Evolutionary conservation across 2,888 invertebrate species (phyloP).

Genomic region (Mycalesis mineus): DNA sequence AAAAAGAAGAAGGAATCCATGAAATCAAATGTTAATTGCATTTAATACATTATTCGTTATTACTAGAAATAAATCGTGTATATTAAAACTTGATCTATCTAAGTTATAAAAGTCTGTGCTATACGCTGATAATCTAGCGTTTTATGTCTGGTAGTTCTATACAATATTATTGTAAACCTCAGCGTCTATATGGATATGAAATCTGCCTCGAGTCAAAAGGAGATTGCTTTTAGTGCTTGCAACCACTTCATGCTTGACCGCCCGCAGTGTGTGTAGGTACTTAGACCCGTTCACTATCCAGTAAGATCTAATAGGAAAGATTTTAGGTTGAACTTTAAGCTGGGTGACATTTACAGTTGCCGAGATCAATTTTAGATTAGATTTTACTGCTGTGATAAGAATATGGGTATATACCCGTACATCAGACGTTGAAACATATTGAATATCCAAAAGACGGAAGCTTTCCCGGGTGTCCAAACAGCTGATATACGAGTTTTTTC

Average conservation of each 20-base stretch:
- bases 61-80: too few species aligned
- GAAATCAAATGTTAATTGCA: too few species aligned
- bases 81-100: too few species aligned
- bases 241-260: neutral
- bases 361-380: conserved; percentile 6
- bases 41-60: too few species aligned
- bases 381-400: neutral
- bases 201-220: neutral
- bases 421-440: neutral
- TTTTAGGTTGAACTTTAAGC: neutral
- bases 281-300: neutral
- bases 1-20: too few species aligned
- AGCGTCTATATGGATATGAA: neutral
- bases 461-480: neutral
- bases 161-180: neutral
- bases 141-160: neutral
- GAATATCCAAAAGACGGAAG: neutral
- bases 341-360: neutral
- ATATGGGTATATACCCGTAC: neutral
- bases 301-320: conserved; percentile 1
- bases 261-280: neutral
- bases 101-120: too few species aligned
- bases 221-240: conserved; percentile 7
- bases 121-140: too few species aligned
- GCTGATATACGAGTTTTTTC: neutral